A percentile compares a stretch with the other conserved stretches of the same genome.
Evolutionary conservation across 2,888 invertebrate species (phyloP).

Genomic region (Scotopteryx bipunctaria): DNA sequence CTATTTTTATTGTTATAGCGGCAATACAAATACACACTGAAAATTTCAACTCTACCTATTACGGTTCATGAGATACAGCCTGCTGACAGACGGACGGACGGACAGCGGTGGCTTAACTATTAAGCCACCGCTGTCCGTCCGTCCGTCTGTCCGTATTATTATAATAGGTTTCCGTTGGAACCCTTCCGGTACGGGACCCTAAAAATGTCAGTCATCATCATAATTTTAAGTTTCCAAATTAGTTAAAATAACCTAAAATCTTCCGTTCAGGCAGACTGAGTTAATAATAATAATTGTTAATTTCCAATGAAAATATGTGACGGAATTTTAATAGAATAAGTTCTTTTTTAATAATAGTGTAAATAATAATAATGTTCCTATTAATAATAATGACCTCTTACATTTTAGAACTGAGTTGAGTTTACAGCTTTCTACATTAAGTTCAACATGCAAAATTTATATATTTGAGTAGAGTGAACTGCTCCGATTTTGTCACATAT

Average conservation of each 20-base stretch:
- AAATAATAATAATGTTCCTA: constrained; percentile 43
- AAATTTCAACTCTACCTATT: no score
- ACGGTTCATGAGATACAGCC: no score
- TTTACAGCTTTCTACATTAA: constrained; percentile 9
- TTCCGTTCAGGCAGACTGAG: constrained; percentile 65
- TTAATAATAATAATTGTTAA: constrained; percentile 41
- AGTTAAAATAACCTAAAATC: constrained; percentile 28
- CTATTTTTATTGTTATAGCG: no score
- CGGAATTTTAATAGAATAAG: constrained; percentile 9
- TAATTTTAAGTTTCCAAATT: neutral
- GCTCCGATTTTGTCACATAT: constrained; percentile 37
- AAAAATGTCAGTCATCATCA: no score
- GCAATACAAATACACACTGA: no score
- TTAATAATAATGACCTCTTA: constrained; percentile 26
- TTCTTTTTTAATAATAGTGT: constrained; percentile 24
- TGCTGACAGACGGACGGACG: no score
- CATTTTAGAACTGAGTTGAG: constrained; percentile 11
- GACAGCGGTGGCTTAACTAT: no score
- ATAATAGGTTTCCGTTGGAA: no score
- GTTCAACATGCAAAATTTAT: neutral
- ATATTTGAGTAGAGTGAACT: neutral
- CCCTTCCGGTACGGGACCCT: no score
- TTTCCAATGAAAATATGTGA: constrained; percentile 48
- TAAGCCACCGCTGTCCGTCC: no score
- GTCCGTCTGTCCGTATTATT: no score